phyloP scores from a whole-genome alignment of 2,113 vertebrate species.

The Platysteira castanea region DNA sequence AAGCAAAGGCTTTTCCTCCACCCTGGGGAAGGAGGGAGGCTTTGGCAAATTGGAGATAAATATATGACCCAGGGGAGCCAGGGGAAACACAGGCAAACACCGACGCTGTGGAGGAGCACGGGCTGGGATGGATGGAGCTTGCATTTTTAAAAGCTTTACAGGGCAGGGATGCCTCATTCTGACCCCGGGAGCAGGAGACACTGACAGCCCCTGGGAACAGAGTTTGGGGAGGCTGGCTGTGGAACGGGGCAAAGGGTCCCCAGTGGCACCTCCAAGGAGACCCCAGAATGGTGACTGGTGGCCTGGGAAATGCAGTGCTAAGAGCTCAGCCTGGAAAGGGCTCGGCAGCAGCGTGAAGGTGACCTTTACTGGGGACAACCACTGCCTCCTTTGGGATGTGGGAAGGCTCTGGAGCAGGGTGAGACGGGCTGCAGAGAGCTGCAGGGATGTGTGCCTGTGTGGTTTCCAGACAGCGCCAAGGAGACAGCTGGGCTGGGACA shows the following conservation, averaged over 20 bases:
- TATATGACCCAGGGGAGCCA: background rate
- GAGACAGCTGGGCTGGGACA: background rate
- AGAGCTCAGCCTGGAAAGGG: background rate
- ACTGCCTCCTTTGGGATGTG: constrained; percentile 2
- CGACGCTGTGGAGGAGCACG: background rate
- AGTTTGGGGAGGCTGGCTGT: background rate
- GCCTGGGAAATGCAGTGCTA: background rate
- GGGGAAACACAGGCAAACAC: background rate
- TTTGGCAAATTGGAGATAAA: constrained; percentile 38
- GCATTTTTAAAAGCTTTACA: background rate
- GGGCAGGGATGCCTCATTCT: background rate
- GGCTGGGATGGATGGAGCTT: background rate
- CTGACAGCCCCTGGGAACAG: background rate
- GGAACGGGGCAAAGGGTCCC: background rate
- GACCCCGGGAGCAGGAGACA: background rate
- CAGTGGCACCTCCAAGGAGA: background rate
- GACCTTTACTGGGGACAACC: constrained; percentile 55
- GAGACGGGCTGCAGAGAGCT: background rate
- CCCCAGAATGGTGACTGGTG: background rate
- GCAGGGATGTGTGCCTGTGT: background rate
- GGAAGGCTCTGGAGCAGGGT: background rate
- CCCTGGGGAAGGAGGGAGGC: background rate
- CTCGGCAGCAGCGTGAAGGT: constrained; percentile 47
- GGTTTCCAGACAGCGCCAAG: background rate
- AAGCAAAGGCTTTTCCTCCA: constrained; percentile 3